Conservation (phyloP, 2,888 invertebrate genomes). For the Pinctada fucata region DNA sequence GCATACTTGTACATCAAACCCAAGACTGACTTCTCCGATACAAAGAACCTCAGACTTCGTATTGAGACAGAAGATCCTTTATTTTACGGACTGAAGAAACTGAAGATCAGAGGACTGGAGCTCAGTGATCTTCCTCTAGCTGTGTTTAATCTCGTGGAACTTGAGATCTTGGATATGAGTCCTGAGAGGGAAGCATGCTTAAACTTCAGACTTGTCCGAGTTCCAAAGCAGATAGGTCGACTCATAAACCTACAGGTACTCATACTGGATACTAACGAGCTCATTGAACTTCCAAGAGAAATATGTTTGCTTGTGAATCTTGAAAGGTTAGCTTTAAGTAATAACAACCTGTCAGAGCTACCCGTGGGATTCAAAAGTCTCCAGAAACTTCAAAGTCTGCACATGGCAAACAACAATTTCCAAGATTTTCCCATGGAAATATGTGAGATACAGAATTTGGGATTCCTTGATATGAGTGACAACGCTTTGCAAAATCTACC, state of each 20-base stretch:
- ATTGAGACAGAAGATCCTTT: conserved; percentile 70
- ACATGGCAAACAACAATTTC: conserved; percentile 76
- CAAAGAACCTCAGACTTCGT: conserved; percentile 60
- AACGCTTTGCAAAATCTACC: conserved; percentile 73
- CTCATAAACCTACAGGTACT: conserved; percentile 72
- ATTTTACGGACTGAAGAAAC: conserved; percentile 69
- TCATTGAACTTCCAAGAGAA: conserved; percentile 69
- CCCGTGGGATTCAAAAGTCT: conserved; percentile 69
- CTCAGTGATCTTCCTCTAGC: conserved; percentile 67
- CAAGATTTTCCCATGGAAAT: conserved; percentile 70
- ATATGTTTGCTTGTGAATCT: conserved; percentile 68
- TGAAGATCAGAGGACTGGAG: conserved; percentile 73
- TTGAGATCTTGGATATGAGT: conserved; percentile 75
- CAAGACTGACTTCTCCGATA: conserved; percentile 9
- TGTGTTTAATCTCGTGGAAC: conserved; percentile 71
- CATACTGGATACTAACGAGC: conserved; percentile 75
- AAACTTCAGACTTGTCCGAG: conserved; percentile 66
- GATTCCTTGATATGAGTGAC: conserved; percentile 76
- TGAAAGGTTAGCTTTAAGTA: conserved; percentile 74
- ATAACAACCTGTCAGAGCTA: conserved; percentile 68
- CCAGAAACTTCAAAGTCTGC: conserved; percentile 69
- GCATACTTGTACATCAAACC: background rate
- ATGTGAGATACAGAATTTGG: conserved; percentile 67
- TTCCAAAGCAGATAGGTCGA: conserved; percentile 70
- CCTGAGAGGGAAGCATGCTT: conserved; percentile 75